phyloP scores from a whole-genome alignment of 2,797 vertebrate species.

The Pterois miles region DNA sequence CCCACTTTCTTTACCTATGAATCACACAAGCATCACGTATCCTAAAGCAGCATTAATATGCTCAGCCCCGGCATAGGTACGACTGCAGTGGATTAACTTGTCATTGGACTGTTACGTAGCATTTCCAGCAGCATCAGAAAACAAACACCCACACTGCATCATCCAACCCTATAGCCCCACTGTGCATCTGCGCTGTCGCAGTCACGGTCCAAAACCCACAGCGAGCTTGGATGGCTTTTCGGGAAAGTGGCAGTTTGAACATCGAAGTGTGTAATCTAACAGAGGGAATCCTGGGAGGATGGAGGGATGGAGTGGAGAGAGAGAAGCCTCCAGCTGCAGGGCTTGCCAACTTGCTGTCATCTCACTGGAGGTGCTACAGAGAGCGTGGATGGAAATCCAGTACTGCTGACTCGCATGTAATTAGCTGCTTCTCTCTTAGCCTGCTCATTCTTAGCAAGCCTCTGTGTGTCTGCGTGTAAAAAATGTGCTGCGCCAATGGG shows the following conservation, averaged over 20 bases:
- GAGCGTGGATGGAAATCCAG: conserved; percentile 71
- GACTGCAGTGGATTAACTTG: conserved; percentile 70
- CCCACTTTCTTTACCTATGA: conserved; percentile 68
- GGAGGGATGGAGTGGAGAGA: conserved; percentile 54
- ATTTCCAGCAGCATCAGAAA: conserved; percentile 54
- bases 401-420: conserved; percentile 74
- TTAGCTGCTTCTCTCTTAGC: conserved; percentile 59
- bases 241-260: conserved; percentile 63
- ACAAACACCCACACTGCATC: conserved; percentile 51
- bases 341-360: conserved; percentile 81
- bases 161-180: conserved; percentile 34
- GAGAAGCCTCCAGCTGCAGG: conserved; percentile 71
- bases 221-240: conserved; percentile 41
- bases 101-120: conserved; percentile 53
- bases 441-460: conserved; percentile 37
- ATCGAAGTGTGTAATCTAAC: conserved; percentile 66
- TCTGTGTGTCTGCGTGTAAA: conserved; percentile 19
- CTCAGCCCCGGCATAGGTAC: conserved; percentile 58
- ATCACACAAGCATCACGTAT: conserved; percentile 57
- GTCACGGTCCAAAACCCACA: conserved; percentile 30
- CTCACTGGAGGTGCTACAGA: conserved; percentile 75
- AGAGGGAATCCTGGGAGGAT: conserved; percentile 78
- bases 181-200: conserved; percentile 21
- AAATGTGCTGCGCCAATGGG: conserved; percentile 30
- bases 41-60: conserved; percentile 56